Base-by-base conservation (phyloP, 2,888 invertebrate species). In the Crocallis elinguaria region DNA sequence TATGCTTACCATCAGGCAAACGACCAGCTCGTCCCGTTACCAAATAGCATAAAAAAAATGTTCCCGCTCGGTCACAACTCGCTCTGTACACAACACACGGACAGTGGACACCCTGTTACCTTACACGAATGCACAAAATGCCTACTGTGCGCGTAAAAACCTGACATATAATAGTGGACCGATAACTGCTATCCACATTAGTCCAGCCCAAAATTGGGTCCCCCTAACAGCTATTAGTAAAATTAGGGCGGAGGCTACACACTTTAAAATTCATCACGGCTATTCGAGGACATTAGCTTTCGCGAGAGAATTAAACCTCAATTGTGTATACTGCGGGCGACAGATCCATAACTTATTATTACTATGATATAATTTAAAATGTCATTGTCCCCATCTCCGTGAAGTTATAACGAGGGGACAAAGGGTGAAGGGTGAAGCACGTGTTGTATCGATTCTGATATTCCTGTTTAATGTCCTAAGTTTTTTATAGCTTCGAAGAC, bases 361-460 rank as follows among this genome's bases (percentile, higher is more conserved):
- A 74, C 73, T 79, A 78, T 81, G 81, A 78, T 78, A 86, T 82
- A 83, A 87, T 88, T 88, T 88, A 83, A 89, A 88, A 81, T 81
- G 77, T 75, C 78, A 86, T 86, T 86, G 87, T 88, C 71, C 76
- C 62, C 64, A 73, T 76, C 67, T 67, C 75, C 79, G 78, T 79
- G 79, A 77, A 80, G 70, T 81, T 80, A 78, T 80, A 76, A 75
- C 65, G 67, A 74, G 74, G 80, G 81, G 78, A 76, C 67, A 79
- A n/a, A 84, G 86, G 86, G 84, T 84, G 82, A 81, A 84, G 82
- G 82, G 83, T 77, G 80, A 72, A 64, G 67, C 79, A 87, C 88
- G 86, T 86, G 88, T 79, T 69, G 49, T 60, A 69, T 62, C 63
- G 57, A 63, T 69, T 75, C 4, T 75, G 66, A 74, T 75, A 68